Percentiles rank a stretch among this genome's conserved stretches.
These are phyloP conservation scores for Oscheius sp. DNA, from an alignment of 2,888 invertebrate genomes.

Conservation along the genomic window DNA sequence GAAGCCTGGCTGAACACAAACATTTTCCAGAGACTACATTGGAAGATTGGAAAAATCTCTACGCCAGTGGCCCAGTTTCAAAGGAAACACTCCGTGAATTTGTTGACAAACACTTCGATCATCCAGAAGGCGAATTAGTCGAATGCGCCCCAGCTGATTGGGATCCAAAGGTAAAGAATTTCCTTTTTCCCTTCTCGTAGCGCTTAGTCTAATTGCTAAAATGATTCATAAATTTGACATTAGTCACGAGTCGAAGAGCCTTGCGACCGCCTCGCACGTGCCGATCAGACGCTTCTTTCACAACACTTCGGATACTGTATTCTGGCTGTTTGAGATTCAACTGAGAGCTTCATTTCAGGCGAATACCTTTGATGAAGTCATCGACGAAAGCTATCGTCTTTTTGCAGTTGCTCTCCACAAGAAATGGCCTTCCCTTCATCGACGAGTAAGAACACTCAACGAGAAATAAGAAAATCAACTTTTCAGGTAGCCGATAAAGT, in stretches of 20 bases:
- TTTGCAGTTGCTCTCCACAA: slow-evolving; percentile 59
- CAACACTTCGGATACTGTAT: background rate
- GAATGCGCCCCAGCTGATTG: slow-evolving; percentile 58
- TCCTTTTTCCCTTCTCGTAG: background rate
- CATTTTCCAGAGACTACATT: slow-evolving; percentile 46
- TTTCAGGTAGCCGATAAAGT: slow-evolving; percentile 55
- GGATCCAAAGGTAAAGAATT: slow-evolving; percentile 36
- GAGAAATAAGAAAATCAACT: background rate
- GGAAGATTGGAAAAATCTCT: slow-evolving; percentile 50
- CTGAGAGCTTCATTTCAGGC: slow-evolving; percentile 34
- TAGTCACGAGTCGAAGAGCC: background rate
- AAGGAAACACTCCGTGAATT: slow-evolving; percentile 47
- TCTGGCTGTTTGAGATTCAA: background rate
- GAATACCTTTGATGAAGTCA: slow-evolving; percentile 47
- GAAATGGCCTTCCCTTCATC: slow-evolving; percentile 64
- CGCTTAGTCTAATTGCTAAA: background rate
- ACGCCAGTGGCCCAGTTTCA: slow-evolving; percentile 35
- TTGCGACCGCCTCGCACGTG: background rate
- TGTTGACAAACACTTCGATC: slow-evolving; percentile 60
- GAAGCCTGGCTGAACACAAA: background rate
- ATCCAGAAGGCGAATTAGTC: slow-evolving; percentile 64
- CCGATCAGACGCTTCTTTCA: too few species aligned
- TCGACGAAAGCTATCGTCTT: slow-evolving; percentile 57
- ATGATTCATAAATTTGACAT: slow-evolving; percentile 11
- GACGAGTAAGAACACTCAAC: slow-evolving; percentile 38